Evolutionary conservation across 2,113 vertebrate species (phyloP).

Genomic region (Leiothrix lutea): DNA sequence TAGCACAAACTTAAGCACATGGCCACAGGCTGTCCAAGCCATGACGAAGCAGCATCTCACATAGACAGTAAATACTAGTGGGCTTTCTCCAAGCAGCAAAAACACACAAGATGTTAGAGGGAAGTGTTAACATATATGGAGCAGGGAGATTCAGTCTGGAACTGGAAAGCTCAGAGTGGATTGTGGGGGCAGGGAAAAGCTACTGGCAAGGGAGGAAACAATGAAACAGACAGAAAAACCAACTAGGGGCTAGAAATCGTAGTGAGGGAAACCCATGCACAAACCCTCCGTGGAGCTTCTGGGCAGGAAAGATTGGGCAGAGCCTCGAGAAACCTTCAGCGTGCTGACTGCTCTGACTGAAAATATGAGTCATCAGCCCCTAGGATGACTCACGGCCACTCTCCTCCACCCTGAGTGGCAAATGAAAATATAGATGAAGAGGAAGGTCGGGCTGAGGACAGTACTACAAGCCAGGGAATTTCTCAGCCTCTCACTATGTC

Average conservation of each 20-base stretch:
- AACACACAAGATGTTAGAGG: not conserved
- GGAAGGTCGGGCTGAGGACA: conserved; percentile 64
- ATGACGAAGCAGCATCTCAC: not conserved
- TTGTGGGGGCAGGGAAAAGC: not conserved
- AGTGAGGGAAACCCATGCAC: not conserved
- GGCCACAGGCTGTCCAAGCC: not conserved
- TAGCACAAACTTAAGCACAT: not conserved
- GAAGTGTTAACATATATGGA: not conserved
- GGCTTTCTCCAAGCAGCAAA: not conserved
- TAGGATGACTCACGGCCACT: conserved; percentile 18
- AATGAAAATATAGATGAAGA: conserved; percentile 49
- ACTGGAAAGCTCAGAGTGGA: not conserved
- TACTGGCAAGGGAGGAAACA: not conserved
- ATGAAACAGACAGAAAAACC: not conserved
- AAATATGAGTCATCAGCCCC: conserved; percentile 57
- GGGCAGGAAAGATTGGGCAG: not conserved
- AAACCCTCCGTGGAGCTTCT: not conserved
- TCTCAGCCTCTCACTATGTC: conserved; percentile 62
- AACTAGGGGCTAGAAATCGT: not conserved
- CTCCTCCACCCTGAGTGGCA: not conserved
- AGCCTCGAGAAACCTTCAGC: not conserved
- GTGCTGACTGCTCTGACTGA: not conserved
- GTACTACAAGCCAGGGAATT: conserved; percentile 57
- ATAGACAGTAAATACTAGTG: not conserved
- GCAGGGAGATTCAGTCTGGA: not conserved